phyloP scores from a whole-genome alignment of 1,140 invertebrate genomes.

The Cardiocondyla obscurior region DNA sequence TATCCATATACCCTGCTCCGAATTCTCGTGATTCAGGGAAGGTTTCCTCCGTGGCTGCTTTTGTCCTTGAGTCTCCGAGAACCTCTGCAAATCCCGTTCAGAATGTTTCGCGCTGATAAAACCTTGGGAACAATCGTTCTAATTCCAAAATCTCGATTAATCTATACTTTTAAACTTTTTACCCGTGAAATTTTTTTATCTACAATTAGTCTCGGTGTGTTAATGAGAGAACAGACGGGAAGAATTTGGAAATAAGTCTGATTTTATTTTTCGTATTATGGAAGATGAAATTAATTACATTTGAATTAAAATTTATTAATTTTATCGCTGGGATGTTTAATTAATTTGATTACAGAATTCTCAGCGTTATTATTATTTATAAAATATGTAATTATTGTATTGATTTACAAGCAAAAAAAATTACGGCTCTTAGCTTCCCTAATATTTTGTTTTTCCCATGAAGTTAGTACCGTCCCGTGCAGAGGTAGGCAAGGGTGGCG shows the following conservation, averaged over 20 bases:
- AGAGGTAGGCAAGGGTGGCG: slow-evolving; percentile 56
- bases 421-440: slow-evolving; percentile 59
- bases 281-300: background rate
- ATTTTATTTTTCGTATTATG: background rate
- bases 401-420: background rate
- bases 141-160: background rate
- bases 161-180: background rate
- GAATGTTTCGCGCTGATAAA: slow-evolving; percentile 12
- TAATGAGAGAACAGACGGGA: background rate
- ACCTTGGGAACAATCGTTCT: background rate
- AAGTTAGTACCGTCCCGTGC: slow-evolving; percentile 56
- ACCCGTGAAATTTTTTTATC: background rate
- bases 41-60: background rate
- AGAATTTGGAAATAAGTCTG: background rate
- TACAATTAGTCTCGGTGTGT: background rate
- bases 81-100: background rate
- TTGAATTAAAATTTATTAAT: background rate
- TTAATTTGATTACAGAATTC: background rate
- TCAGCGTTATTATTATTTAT: background rate
- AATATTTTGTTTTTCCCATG: slow-evolving; percentile 83
- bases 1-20: slow-evolving; percentile 72
- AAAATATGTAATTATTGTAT: background rate
- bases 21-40: slow-evolving; percentile 46
- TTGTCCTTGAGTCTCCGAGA: background rate
- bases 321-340: background rate